Evolutionary conservation across 2,797 vertebrate genomes (phyloP).

Genomic region (Acipenser ruthenus): DNA sequence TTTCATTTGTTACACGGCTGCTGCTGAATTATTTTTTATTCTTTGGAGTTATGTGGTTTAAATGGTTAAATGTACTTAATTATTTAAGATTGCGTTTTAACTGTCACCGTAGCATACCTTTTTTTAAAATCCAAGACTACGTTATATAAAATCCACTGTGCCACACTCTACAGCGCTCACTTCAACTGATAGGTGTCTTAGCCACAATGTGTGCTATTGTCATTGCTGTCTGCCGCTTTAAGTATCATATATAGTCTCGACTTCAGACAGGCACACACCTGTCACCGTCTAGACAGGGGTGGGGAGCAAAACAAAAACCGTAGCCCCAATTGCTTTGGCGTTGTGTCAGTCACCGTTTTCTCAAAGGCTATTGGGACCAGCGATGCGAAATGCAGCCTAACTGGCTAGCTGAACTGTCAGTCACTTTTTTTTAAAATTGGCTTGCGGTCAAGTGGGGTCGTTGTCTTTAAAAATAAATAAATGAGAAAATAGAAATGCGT

Average conservation of each 20-base stretch:
- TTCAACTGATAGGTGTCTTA: not conserved
- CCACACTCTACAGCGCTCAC: too few species aligned
- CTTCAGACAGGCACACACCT: conserved; percentile 60
- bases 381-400: conserved; percentile 47
- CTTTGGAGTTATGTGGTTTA: not conserved
- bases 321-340: conserved; percentile 55
- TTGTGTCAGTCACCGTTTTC: conserved; percentile 40
- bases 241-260: conserved; percentile 53
- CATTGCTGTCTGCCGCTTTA: conserved; percentile 21
- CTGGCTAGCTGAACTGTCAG: conserved; percentile 54
- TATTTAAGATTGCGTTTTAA: too few species aligned
- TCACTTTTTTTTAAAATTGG: conserved; percentile 43
- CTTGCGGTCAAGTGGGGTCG: conserved; percentile 72
- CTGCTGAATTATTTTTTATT: not conserved
- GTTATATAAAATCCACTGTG: too few species aligned
- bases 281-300: conserved; percentile 74
- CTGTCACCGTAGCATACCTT: too few species aligned
- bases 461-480: conserved; percentile 85
- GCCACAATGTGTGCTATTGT: conserved; percentile 17
- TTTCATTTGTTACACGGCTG: too few species aligned
- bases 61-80: too few species aligned
- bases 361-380: conserved; percentile 44
- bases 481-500: conserved; percentile 95
- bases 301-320: conserved; percentile 35
- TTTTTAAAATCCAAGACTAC: too few species aligned